A percentile compares a stretch with the other conserved stretches of the same genome.
These are phyloP conservation scores for Bambusicola thoracicus DNA, from an alignment of 2,113 vertebrate genomes.

Conservation along the genomic window DNA sequence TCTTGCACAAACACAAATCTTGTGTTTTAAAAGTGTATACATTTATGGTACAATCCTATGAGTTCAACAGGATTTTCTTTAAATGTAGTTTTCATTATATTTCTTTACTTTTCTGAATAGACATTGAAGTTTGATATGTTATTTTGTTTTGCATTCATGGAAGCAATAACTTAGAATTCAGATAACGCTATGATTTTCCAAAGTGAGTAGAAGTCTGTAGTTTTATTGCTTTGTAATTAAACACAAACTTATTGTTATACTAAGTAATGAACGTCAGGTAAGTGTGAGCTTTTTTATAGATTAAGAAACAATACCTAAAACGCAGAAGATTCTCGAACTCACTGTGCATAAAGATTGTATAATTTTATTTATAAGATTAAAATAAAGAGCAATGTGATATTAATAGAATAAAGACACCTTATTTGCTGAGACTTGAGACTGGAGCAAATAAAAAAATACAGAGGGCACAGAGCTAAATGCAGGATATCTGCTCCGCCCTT, in stretches of 20 bases:
- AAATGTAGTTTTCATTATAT: not conserved
- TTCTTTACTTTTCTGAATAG: not conserved
- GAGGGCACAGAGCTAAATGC: not conserved
- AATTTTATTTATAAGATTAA: not conserved
- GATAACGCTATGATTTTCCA: not conserved
- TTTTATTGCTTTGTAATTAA: not conserved
- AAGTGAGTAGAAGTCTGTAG: not conserved
- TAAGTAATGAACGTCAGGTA: not conserved
- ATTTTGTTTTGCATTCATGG: not conserved
- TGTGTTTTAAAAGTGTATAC: not conserved
- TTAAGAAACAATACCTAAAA: not conserved
- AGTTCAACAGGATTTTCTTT: not conserved
- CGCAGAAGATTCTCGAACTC: not conserved
- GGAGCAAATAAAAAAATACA: not conserved
- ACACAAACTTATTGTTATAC: not conserved
- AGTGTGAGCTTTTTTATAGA: not conserved
- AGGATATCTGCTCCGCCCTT: not conserved
- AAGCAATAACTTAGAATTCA: not conserved
- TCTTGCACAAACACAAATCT: not conserved
- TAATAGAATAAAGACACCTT: not conserved
- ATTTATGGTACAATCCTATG: not conserved
- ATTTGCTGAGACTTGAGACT: not conserved
- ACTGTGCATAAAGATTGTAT: not conserved
- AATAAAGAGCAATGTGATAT: not conserved
- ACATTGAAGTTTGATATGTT: not conserved